These are phyloP conservation scores for Drosophila burlai DNA, from an alignment of 1,140 invertebrate genomes.

Conservation along the genomic window DNA sequence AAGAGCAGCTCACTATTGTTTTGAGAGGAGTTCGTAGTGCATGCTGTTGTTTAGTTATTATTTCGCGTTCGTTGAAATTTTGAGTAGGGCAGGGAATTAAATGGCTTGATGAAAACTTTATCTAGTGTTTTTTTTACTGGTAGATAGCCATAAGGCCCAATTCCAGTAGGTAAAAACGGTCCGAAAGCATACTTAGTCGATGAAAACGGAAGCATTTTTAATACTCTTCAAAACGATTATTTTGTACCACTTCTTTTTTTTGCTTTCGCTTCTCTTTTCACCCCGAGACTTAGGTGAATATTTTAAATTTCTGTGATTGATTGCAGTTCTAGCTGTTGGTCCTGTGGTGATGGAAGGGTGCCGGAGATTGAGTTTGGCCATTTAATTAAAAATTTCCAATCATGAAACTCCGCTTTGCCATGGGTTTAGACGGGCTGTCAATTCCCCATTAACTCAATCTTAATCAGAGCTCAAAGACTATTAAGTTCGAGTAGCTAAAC, in stretches of 20 bases:
- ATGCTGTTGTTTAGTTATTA: not conserved
- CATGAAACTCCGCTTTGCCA: not conserved
- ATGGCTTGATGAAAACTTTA: not conserved
- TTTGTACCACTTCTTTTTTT: slow-evolving; percentile 10
- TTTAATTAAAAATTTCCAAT: slow-evolving; percentile 22
- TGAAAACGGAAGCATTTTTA: not conserved
- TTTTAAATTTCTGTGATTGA: slow-evolving; percentile 66
- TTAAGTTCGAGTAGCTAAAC: slow-evolving; percentile 37
- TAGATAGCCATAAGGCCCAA: not conserved
- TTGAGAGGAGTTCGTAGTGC: not conserved
- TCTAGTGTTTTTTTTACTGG: not conserved
- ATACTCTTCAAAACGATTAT: not conserved
- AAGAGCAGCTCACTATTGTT: too few species aligned
- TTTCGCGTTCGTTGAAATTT: not conserved
- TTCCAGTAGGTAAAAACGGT: too few species aligned
- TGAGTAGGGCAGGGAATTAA: not conserved
- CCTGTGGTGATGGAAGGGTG: not conserved
- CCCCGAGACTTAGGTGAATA: slow-evolving; percentile 28
- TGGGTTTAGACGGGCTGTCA: slow-evolving; percentile 1
- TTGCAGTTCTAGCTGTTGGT: slow-evolving; percentile 22
- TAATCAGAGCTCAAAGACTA: slow-evolving; percentile 16
- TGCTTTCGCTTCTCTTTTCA: slow-evolving; percentile 1
- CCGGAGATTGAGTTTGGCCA: slow-evolving; percentile 9
- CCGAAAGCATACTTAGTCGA: not conserved
- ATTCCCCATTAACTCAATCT: slow-evolving; percentile 23